These are phyloP conservation scores for Ornithoptera priamus DNA, from an alignment of 2,888 invertebrate species.

Conservation along the genomic window DNA sequence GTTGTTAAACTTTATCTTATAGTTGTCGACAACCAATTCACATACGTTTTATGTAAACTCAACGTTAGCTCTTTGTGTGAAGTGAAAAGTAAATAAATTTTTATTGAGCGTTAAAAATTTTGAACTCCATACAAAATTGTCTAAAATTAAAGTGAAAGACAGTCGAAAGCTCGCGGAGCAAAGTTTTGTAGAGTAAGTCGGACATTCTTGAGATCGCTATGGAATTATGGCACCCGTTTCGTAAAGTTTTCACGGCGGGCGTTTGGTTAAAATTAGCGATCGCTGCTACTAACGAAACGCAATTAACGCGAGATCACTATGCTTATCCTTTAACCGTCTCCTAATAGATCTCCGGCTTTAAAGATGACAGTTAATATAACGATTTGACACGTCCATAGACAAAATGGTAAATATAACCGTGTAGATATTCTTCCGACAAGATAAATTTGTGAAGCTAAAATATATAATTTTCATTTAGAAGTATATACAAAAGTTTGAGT, in stretches of 20 bases:
- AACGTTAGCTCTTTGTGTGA: conserved; percentile 1
- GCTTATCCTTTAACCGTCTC: conserved; percentile 40
- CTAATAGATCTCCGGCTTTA: neutral
- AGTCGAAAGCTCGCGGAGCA: conserved; percentile 53
- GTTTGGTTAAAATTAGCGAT: conserved; percentile 75
- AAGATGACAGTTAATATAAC: neutral
- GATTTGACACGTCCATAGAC: neutral
- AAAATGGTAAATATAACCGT: neutral
- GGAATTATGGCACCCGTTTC: conserved; percentile 69
- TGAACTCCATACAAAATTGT: conserved; percentile 44
- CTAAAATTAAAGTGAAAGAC: conserved; percentile 59
- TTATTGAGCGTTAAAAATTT: conserved; percentile 26
- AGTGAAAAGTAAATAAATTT: conserved; percentile 8
- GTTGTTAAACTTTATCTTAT: neutral
- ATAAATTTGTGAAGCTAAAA: neutral
- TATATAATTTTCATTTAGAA: no score
- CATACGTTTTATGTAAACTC: conserved; percentile 1
- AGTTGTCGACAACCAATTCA: conserved; percentile 1
- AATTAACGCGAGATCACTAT: conserved; percentile 68
- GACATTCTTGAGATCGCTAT: conserved; percentile 72
- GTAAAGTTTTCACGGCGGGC: conserved; percentile 71
- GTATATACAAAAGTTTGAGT: no score
- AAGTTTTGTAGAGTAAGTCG: conserved; percentile 65
- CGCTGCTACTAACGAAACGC: conserved; percentile 69
- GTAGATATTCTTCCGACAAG: neutral